Evolutionary conservation across 2,113 vertebrate genomes (phyloP), one percentile per base, ranked within the genome.

Genomic region (Cavia aperea): DNA sequence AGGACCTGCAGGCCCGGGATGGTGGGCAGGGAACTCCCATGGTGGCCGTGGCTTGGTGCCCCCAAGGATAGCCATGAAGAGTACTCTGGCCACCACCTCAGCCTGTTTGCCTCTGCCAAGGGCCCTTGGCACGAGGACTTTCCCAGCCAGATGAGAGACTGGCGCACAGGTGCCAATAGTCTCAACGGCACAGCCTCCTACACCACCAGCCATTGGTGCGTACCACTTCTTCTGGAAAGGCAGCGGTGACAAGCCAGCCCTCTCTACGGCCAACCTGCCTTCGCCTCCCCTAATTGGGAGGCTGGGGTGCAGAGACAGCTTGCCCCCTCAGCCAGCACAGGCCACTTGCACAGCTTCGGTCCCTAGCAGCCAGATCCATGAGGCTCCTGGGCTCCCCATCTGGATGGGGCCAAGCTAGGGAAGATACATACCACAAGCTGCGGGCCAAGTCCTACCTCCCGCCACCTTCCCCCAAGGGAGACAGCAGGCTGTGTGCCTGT

Each of bases 221-320:
- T 15, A 88, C 54, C 39, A 46, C 63, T 93, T 94, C 79, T 82
- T 95, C 73, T 66, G 58, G 68, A 85, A 89, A 93, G 68, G 63
- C 82, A 91, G 56, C 43, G 43, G 77, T 58, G 62, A 82, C 39
- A 60, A 86, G 51, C 23, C 46, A 58, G 16, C 46, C 68, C 56
- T 33, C 31, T 8, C 14, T 21, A 19, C 65, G 92, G 51, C 63
- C 23, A 21, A 4, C 33, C 70, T 92, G 79, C 23, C 58, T 46
- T n/a, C 66, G 0, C 62, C 31, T 16, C 58, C 31, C 60, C 18
- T 1, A 56, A 65, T 0, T 77, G n/a, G 16, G 8, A n/a, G n/a
- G n/a, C 39, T 10, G 7, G 31, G 58, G 26, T 18, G 19, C 2
- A 49, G 24, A 36, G 56, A 26, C 39, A 31, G 11, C 8, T 26